Conservation (phyloP, 2,888 invertebrate genomes). For the Syrista parreyssii region DNA sequence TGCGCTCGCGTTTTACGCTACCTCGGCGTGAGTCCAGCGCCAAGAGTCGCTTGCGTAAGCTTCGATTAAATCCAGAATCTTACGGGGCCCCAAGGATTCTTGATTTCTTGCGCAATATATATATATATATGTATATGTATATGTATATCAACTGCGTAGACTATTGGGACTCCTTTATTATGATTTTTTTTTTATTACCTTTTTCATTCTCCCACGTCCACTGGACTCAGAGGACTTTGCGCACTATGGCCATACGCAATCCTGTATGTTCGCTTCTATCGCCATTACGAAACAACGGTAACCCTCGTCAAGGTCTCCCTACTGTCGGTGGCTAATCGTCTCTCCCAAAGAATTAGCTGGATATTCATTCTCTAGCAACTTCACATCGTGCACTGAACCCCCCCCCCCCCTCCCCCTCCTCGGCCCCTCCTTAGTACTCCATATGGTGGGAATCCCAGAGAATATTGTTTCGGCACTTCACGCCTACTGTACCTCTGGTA, state of each 20-base stretch:
- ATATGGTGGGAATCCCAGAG: not conserved
- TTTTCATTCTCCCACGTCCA: not conserved
- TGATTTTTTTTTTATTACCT: not conserved
- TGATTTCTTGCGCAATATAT: not conserved
- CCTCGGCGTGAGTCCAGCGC: not conserved
- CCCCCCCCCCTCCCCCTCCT: no score
- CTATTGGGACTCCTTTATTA: not conserved
- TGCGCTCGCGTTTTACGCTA: not conserved
- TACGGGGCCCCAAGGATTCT: not conserved
- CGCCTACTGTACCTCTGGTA: not conserved
- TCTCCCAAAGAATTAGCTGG: not conserved
- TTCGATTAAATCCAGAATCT: not conserved
- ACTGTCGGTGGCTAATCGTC: not conserved
- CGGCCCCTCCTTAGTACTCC: not conserved
- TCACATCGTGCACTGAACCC: not conserved
- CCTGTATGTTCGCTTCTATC: not conserved
- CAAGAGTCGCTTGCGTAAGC: not conserved
- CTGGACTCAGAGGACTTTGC: not conserved
- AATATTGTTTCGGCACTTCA: not conserved
- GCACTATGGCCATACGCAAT: not conserved
- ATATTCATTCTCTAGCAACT: not conserved
- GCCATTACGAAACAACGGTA: not conserved
- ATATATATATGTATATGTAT: no score
- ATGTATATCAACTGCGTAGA: not conserved
- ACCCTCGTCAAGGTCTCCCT: slow-evolving; percentile 2